These are phyloP conservation scores for Papilio protenor DNA, from an alignment of 2,888 invertebrate species.

Conservation along the genomic window DNA sequence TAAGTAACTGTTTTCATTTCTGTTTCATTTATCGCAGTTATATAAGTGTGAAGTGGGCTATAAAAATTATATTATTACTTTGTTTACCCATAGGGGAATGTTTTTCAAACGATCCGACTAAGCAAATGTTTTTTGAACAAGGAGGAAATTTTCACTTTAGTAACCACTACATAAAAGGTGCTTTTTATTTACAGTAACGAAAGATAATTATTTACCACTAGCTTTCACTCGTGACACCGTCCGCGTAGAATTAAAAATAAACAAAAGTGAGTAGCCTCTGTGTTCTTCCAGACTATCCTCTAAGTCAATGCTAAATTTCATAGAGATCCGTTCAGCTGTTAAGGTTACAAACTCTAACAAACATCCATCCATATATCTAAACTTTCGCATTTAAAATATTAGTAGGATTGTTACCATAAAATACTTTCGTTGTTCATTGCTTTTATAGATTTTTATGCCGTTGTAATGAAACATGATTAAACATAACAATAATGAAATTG, in stretches of 20 bases:
- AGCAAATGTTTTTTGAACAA: conserved; percentile 10
- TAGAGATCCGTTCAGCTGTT: no score
- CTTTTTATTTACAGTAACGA: not conserved
- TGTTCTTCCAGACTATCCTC: no score
- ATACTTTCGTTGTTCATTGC: not conserved
- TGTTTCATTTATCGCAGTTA: no score
- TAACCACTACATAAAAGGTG: not conserved
- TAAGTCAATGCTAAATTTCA: no score
- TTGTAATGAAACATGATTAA: not conserved
- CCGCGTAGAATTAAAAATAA: no score
- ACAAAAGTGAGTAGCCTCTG: no score
- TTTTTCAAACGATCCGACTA: conserved; percentile 19
- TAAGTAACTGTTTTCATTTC: no score
- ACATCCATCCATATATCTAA: no score
- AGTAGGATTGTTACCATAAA: not conserved
- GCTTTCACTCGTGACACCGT: no score
- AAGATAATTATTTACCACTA: no score
- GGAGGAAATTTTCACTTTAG: not conserved
- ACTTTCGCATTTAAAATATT: no score
- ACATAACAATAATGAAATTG: not conserved
- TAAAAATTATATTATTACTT: conserved; percentile 32
- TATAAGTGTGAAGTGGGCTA: not conserved
- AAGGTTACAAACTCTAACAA: no score
- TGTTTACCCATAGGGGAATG: conserved; percentile 33
- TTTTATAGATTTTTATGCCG: not conserved